phyloP scores from a whole-genome alignment of 2,888 invertebrate genomes.

The Amphipoea oculea region DNA sequence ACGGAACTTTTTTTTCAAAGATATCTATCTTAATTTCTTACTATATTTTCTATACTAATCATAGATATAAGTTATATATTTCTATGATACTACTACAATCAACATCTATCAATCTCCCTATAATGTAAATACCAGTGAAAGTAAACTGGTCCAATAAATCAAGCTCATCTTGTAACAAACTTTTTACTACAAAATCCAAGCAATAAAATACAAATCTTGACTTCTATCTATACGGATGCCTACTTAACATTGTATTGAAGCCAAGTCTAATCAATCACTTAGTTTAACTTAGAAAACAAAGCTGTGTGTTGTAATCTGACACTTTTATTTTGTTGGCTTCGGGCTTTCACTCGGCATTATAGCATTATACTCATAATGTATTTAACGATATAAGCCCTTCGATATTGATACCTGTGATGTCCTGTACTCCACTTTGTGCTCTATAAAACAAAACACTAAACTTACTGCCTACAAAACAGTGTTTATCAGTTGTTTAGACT shows the following conservation, averaged over 20 bases:
- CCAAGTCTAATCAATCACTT: conserved; percentile 54
- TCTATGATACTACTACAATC: not conserved
- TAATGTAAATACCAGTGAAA: conserved; percentile 17
- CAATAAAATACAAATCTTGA: conserved; percentile 22
- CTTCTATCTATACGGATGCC: conserved; percentile 22
- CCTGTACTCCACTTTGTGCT: conserved; percentile 20
- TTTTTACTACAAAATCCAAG: conserved; percentile 20
- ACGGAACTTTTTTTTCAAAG: not conserved
- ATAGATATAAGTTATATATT: not conserved
- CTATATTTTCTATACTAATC: not conserved
- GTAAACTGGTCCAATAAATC: conserved; percentile 37
- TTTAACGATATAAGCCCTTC: conserved; percentile 56
- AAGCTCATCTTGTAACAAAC: conserved; percentile 21
- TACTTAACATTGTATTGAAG: conserved; percentile 32
- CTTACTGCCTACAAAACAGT: too few relatives aligned
- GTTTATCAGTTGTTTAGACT: too few relatives aligned
- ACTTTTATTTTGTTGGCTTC: conserved; percentile 68
- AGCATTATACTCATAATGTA: conserved; percentile 57
- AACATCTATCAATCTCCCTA: not conserved
- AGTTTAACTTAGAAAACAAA: conserved; percentile 57
- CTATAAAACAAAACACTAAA: conserved; percentile 3
- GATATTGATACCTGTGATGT: conserved; percentile 39
- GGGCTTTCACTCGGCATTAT: conserved; percentile 54
- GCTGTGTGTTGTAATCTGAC: conserved; percentile 60
- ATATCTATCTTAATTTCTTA: not conserved